Conservation (phyloP, 2,797 vertebrate species). For the Alauda arvensis region DNA sequence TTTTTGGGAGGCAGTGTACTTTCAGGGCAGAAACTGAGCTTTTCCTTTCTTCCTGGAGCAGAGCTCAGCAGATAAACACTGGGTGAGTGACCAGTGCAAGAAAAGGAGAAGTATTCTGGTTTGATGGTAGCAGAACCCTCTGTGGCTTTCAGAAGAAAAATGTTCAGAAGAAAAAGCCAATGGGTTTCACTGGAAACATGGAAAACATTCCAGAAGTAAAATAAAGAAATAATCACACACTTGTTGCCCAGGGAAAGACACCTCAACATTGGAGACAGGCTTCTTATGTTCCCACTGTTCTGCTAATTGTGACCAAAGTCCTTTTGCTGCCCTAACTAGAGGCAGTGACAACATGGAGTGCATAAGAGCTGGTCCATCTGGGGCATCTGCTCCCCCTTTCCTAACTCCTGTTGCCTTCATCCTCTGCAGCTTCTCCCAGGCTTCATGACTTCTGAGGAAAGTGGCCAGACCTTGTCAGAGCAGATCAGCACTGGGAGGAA, state of each 20-base stretch:
- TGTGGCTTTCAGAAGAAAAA: background rate
- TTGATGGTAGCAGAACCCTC: background rate
- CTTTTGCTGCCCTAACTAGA: background rate
- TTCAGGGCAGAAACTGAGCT: slow-evolving; percentile 9
- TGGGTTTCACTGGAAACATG: background rate
- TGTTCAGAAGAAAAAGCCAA: background rate
- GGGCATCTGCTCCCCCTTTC: background rate
- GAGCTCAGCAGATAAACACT: background rate
- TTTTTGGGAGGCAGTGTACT: background rate
- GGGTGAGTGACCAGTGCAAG: background rate
- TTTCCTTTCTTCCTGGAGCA: background rate
- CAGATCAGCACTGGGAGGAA: background rate
- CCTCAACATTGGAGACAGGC: background rate
- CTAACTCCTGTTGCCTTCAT: background rate
- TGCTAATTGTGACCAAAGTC: background rate
- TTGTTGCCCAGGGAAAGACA: background rate
- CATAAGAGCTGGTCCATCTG: background rate
- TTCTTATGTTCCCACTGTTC: background rate
- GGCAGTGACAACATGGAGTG: background rate
- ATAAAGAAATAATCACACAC: background rate
- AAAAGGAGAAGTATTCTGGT: background rate
- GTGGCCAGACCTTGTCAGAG: background rate
- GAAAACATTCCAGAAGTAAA: background rate
- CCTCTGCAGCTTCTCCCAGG: background rate
- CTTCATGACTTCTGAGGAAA: background rate